These are phyloP conservation scores for Meriones unguiculatus DNA, from an alignment of 2,113 vertebrate species.

Conservation along the genomic window DNA sequence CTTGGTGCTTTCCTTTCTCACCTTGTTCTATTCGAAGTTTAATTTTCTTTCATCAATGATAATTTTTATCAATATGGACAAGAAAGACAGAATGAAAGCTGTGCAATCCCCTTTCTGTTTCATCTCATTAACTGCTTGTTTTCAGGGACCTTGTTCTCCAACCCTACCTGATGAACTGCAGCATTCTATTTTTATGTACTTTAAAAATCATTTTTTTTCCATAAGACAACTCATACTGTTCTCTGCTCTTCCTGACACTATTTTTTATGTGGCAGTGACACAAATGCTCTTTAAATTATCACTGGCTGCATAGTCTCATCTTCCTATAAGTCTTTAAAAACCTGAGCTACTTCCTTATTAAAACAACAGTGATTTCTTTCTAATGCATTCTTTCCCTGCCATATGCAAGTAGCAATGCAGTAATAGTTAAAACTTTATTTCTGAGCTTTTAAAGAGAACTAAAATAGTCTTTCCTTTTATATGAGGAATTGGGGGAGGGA, in stretches of 20 bases:
- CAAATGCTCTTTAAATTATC: background rate
- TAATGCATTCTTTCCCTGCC: background rate
- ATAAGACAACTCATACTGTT: background rate
- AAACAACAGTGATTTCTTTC: slow-evolving; percentile 6
- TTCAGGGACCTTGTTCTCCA: background rate
- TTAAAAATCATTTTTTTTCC: background rate
- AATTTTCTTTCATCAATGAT: background rate
- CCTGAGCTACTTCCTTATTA: background rate
- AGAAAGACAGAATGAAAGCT: background rate
- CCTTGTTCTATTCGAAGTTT: background rate
- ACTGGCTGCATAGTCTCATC: background rate
- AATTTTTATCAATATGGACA: background rate
- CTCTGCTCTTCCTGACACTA: background rate
- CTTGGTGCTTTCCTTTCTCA: background rate
- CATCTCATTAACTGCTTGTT: background rate
- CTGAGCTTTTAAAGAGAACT: background rate
- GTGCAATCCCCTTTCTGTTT: background rate
- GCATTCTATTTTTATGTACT: background rate
- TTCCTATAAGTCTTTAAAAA: background rate
- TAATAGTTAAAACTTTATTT: background rate
- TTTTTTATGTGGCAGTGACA: background rate
- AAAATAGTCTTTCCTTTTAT: slow-evolving; percentile 2
- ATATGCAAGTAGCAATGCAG: background rate
- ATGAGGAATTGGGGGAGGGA: background rate
- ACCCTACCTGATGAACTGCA: background rate